Conservation (phyloP, 2,113 vertebrate genomes). For the Rostratula benghalensis region DNA sequence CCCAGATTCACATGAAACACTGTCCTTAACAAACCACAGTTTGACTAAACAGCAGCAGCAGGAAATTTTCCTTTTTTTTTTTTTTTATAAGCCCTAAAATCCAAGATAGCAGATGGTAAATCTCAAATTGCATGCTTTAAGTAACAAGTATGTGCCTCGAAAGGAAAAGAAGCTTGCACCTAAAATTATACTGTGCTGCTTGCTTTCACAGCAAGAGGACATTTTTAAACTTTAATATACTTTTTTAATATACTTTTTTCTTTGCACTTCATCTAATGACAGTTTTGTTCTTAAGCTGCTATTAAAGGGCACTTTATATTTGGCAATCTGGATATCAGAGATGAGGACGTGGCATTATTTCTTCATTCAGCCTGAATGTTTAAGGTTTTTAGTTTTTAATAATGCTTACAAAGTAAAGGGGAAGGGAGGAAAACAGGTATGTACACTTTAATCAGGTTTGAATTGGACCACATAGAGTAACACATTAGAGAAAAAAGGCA, state of each 20-base stretch:
- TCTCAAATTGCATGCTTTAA: constrained; percentile 55
- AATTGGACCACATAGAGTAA: constrained; percentile 75
- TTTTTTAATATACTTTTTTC: neutral
- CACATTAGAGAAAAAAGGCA: constrained; percentile 77
- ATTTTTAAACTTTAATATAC: constrained; percentile 21
- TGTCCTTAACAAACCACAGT: neutral
- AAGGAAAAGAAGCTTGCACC: constrained; percentile 44
- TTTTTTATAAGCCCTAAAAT: neutral
- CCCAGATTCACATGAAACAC: neutral
- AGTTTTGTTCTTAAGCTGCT: constrained; percentile 48
- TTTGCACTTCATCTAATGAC: constrained; percentile 33
- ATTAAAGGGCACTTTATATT: constrained; percentile 54
- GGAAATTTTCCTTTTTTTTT: neutral
- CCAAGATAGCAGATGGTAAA: constrained; percentile 55
- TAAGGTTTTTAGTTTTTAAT: constrained; percentile 50
- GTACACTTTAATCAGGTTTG: constrained; percentile 68
- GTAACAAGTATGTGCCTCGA: constrained; percentile 56
- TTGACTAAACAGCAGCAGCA: constrained; percentile 22
- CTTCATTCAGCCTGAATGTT: constrained; percentile 43
- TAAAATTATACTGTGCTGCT: constrained; percentile 49
- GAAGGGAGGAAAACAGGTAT: constrained; percentile 1
- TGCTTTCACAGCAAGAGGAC: constrained; percentile 44
- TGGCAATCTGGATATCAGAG: constrained; percentile 43
- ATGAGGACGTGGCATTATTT: constrained; percentile 26
- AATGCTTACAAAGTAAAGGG: constrained; percentile 65